Conservation (phyloP, 2,113 vertebrate species). For the Caranx melampygus region DNA sequence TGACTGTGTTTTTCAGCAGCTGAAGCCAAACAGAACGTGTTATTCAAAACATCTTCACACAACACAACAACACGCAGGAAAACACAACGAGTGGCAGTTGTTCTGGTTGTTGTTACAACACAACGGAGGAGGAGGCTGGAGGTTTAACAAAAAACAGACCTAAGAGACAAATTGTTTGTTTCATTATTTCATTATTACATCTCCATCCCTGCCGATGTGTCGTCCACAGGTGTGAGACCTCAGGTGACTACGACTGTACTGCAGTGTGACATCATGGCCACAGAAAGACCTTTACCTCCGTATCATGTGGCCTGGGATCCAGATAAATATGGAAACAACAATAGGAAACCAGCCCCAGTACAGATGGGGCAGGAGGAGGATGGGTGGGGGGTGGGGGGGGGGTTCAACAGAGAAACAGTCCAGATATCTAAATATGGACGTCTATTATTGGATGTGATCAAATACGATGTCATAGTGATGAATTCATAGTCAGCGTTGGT, state of each 20-base stretch:
- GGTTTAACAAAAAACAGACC: too few species aligned
- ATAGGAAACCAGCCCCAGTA: neutral
- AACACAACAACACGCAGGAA: too few species aligned
- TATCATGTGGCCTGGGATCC: neutral
- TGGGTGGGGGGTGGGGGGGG: too few species aligned
- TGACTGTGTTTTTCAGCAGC: too few species aligned
- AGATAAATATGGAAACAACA: slow-evolving; percentile 8
- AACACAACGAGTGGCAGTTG: too few species aligned
- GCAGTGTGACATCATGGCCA: slow-evolving; percentile 26
- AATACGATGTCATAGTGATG: neutral
- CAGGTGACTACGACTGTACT: neutral
- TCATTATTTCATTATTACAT: neutral
- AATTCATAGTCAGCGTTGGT: neutral
- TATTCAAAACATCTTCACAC: too few species aligned
- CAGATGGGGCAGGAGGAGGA: neutral
- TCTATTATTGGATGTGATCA: neutral
- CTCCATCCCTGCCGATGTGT: neutral
- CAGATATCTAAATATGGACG: neutral
- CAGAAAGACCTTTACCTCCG: neutral
- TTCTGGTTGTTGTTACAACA: too few species aligned
- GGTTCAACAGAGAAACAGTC: neutral
- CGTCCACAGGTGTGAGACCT: slow-evolving; percentile 41
- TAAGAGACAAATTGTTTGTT: neutral
- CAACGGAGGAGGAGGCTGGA: too few species aligned
- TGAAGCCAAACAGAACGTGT: too few species aligned